phyloP scores from a whole-genome alignment of 1,140 invertebrate genomes.

The Drosophila tsacasi region DNA sequence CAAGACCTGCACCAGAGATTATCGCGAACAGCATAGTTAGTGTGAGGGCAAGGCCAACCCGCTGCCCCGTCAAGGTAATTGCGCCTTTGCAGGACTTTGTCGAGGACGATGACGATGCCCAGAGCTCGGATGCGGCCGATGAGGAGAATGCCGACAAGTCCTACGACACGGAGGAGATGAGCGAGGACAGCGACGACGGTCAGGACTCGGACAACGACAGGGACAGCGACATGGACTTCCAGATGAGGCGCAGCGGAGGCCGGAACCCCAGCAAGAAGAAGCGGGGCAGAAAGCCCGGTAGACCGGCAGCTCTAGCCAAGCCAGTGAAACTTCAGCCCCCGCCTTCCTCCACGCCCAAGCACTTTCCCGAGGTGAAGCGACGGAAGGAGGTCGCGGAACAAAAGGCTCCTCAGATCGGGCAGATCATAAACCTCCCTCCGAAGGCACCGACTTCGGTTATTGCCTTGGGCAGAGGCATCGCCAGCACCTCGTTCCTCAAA shows the following conservation, averaged over 20 bases:
- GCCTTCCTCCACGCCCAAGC: not conserved
- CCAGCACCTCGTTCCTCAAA: conserved; percentile 65
- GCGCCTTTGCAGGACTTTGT: conserved; percentile 51
- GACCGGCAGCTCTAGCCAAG: conserved; percentile 10
- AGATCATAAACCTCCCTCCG: conserved; percentile 55
- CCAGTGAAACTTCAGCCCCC: conserved; percentile 2
- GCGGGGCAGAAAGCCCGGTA: conserved; percentile 40
- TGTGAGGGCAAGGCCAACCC: conserved; percentile 22
- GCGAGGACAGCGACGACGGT: conserved; percentile 66
- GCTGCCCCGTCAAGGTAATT: conserved; percentile 47
- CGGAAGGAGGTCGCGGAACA: conserved; percentile 33
- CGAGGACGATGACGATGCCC: conserved; percentile 70
- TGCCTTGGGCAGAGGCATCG: conserved; percentile 55
- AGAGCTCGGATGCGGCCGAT: conserved; percentile 64
- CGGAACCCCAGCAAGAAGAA: conserved; percentile 69
- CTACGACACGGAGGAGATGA: conserved; percentile 84
- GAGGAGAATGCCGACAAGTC: conserved; percentile 65
- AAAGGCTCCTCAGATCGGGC: conserved; percentile 48
- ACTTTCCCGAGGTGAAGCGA: conserved; percentile 47
- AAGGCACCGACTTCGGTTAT: conserved; percentile 60
- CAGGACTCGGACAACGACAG: conserved; percentile 82
- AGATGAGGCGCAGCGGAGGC: conserved; percentile 62
- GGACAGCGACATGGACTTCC: conserved; percentile 82
- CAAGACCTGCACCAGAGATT: conserved; percentile 44
- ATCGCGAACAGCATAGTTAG: conserved; percentile 6